These are phyloP conservation scores for Pecten maximus DNA, from an alignment of 2,888 invertebrate genomes.

Conservation along the genomic window DNA sequence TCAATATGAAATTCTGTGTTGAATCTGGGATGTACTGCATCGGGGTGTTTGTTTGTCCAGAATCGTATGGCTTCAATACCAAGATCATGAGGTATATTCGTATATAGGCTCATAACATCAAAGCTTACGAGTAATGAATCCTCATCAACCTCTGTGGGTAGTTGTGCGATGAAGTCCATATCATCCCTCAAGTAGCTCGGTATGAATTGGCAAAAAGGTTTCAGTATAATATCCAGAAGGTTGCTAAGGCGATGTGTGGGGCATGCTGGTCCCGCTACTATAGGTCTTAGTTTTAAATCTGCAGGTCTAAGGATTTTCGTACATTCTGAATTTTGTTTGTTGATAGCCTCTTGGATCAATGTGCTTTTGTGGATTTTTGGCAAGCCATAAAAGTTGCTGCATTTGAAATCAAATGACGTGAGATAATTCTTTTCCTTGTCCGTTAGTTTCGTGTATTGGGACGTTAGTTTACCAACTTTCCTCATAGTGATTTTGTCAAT, in stretches of 20 bases:
- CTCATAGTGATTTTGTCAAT: conserved; percentile 40
- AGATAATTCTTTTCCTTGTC: conserved; percentile 44
- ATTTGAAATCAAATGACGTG: conserved; percentile 41
- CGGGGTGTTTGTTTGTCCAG: conserved; percentile 41
- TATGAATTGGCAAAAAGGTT: conserved; percentile 48
- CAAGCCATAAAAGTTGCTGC: conserved; percentile 50
- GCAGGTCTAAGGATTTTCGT: conserved; percentile 34
- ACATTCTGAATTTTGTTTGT: conserved; percentile 4
- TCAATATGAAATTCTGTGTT: conserved; percentile 39
- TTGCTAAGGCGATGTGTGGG: conserved; percentile 52
- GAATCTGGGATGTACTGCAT: not conserved
- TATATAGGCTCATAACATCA: too few species aligned
- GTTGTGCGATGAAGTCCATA: too few species aligned
- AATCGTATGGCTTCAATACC: conserved; percentile 41
- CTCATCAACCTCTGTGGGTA: conserved; percentile 35
- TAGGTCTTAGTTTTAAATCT: conserved; percentile 52
- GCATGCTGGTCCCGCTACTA: conserved; percentile 49
- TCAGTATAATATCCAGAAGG: conserved; percentile 49
- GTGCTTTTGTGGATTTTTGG: conserved; percentile 51
- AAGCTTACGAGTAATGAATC: too few species aligned
- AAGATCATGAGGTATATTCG: too few species aligned
- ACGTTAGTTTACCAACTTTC: conserved; percentile 33
- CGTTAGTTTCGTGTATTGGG: conserved; percentile 34
- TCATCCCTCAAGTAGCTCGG: conserved; percentile 51
- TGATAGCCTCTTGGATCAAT: conserved; percentile 37